Evolutionary conservation across 1,140 invertebrate genomes (phyloP), one percentile per base, ranked within the genome.

Genomic region (Chlorops oryzae): DNA sequence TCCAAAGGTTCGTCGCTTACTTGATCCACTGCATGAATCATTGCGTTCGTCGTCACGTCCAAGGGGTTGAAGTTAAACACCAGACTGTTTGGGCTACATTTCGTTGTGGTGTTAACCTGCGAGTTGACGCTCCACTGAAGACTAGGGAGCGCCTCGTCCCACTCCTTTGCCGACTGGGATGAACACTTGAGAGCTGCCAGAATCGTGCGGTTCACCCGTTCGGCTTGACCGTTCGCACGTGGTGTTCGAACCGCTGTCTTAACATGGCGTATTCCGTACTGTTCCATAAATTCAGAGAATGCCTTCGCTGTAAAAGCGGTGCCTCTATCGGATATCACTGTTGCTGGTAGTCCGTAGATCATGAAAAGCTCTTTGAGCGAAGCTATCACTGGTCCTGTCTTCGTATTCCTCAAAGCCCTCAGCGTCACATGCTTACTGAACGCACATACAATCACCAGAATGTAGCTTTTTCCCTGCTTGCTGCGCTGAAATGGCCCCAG

Each of bases 181-280:
- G 13, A 37, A n/a, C 24, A 23, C 13, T 35, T 17, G 9, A 47
- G 21, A 5, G 22, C 17, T 12, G n/a, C 25, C 5, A 39, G 25
- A 4, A 52, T 43, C 2, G 40, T 63, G 41, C 17, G 50, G 46
- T 51, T 60, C 39, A 23, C 51, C 25, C 54, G 57, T 58, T 53
- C 51, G 28, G 28, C 45, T 43, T 43, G 55, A 40, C 44, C 58
- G 37, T 70, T 72, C 0, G 55, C 63, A 15, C 62, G 50, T 0
- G 66, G 61, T 15, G 55, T 57, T 18, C 56, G 58, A 3, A 71
- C 58, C 2, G 65, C 65, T 52, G 62, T 71, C n/a, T 55, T 17
- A 0, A 63, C 38, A n/a, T 67, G 60, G 27, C 45, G 52, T 15
- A 72, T 61, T 1, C 50, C 50, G 7, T 61, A 40, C 13, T 56